phyloP scores from a whole-genome alignment of 2,888 invertebrate genomes.

The Diabrotica balteata region DNA sequence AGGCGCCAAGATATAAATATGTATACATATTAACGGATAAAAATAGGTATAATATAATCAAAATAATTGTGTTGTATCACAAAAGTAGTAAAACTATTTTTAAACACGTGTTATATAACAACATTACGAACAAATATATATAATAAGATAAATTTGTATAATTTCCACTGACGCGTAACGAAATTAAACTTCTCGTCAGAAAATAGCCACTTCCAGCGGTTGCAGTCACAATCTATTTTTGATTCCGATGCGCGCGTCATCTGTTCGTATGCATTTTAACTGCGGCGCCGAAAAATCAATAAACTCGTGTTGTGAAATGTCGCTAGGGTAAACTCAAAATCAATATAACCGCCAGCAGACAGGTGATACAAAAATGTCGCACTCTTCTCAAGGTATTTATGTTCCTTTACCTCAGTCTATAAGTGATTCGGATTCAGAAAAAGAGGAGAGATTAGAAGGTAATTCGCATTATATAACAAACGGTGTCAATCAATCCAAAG shows the following conservation, averaged over 20 bases:
- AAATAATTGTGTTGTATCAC: too few species aligned
- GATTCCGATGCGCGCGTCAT: neutral
- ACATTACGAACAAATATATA: too few species aligned
- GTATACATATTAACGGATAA: too few species aligned
- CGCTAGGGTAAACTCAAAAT: constrained; percentile 12
- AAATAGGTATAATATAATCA: too few species aligned
- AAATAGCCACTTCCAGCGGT: too few species aligned
- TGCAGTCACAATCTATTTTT: too few species aligned
- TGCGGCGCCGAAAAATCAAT: neutral
- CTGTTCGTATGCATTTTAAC: neutral
- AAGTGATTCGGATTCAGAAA: constrained; percentile 79
- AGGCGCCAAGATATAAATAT: too few species aligned
- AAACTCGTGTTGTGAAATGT: neutral
- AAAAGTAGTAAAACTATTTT: too few species aligned
- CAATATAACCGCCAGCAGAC: neutral
- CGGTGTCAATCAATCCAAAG: constrained; percentile 39
- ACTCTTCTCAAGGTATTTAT: constrained; percentile 66
- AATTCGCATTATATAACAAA: constrained; percentile 43
- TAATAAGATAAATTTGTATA: too few species aligned
- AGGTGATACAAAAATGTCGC: constrained; percentile 45
- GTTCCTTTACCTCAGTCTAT: constrained; percentile 79
- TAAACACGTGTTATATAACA: too few species aligned
- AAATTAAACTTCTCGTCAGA: too few species aligned
- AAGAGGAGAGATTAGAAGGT: constrained; percentile 64
- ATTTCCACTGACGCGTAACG: too few species aligned